Conservation (phyloP, 1,140 invertebrate genomes). For the Drosophila equinoxialis region DNA sequence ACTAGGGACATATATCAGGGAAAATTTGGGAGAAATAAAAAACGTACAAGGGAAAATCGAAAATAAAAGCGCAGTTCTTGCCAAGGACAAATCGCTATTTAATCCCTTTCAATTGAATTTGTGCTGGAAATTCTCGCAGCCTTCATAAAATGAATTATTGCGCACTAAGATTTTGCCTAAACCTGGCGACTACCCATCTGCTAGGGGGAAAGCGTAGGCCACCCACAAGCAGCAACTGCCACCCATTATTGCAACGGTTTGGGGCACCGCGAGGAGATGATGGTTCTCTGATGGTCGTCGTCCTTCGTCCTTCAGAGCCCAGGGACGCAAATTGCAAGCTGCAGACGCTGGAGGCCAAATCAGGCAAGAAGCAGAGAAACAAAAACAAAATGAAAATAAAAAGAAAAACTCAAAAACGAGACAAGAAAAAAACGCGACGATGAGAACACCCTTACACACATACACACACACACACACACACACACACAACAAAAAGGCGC, state of each 20-base stretch:
- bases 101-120: slow-evolving; percentile 45
- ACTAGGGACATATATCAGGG: too few species aligned
- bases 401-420: not conserved
- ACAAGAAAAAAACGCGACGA: slow-evolving; percentile 4
- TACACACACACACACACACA: slow-evolving; percentile 34
- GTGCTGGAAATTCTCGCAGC: slow-evolving; percentile 35
- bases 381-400: not conserved
- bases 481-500: slow-evolving; percentile 54
- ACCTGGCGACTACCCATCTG: slow-evolving; percentile 3
- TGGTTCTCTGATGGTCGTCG: slow-evolving; percentile 31
- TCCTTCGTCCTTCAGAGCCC: slow-evolving; percentile 58
- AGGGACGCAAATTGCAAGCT: slow-evolving; percentile 55
- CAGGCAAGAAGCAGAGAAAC: not conserved
- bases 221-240: slow-evolving; percentile 22
- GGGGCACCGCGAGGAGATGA: not conserved
- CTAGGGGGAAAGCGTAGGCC: not conserved
- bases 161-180: slow-evolving; percentile 54
- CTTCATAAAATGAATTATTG: slow-evolving; percentile 66
- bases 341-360: slow-evolving; percentile 63
- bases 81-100: slow-evolving; percentile 13
- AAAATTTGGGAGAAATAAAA: too few species aligned
- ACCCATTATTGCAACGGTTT: slow-evolving; percentile 20
- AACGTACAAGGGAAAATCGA: not conserved
- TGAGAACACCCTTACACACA: slow-evolving; percentile 1
- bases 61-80: not conserved